Evolutionary conservation across 2,797 vertebrate genomes (phyloP), one percentile per base, ranked within the genome.

Genomic region (Botia kubotai): DNA sequence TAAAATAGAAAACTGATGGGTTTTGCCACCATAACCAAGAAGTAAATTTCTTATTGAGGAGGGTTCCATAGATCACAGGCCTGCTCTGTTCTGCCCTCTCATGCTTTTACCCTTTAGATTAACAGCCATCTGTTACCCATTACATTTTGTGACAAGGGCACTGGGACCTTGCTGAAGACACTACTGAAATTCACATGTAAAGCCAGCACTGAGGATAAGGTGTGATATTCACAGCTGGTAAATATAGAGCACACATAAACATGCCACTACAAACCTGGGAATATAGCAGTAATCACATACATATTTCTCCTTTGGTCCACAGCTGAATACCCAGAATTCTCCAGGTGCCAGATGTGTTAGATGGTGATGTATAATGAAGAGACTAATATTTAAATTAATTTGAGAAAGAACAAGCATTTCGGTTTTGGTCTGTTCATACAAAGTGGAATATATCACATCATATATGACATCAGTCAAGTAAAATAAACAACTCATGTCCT

Each of bases 61-160:
- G 62, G 4, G 29, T 80, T 75, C 53, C 65, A 84, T 82, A 88
- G 82, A 87, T 83, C 75, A 81, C 71, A 85, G 73, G 69, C 57
- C 36, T 39, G 29, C 72, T 69, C 71, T 23, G 82, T 85, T 83
- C 77, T 86, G 81, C 87, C 72, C 79, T 85, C 75, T 62, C 70
- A 62, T 4, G 33, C 79, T 76, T 84, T 81, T 70, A 77, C 74
- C 72, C 69, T 81, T 60, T 72, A 88, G 87, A 89, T 90, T 88
- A 88, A 85, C 84, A 85, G 79, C 87, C 88, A 85, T 89, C 87
- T 90, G 87, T 85, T 86, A 83, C 67, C 48, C 84, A 82, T 85
- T 81, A 85, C 26, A 26, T 66, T 75, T 70, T 83, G 67, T 82
- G 85, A 85, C 80, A 86, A 89, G 81, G 80, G 81, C 81, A 14